Conservation (phyloP, 2,797 vertebrate genomes). For the Borostomias antarcticus region DNA sequence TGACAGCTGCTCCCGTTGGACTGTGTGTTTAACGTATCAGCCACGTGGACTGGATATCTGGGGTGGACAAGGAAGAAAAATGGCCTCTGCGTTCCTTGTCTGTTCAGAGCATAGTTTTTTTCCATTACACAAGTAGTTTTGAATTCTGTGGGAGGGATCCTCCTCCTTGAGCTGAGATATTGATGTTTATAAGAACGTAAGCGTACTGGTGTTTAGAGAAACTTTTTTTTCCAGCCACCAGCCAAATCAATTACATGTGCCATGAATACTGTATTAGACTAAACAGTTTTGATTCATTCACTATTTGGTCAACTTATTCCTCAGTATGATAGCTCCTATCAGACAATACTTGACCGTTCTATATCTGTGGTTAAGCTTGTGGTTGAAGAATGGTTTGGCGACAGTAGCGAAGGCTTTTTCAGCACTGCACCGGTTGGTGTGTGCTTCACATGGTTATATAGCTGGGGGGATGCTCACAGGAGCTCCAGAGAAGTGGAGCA, state of each 20-base stretch:
- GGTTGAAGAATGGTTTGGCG: constrained; percentile 45
- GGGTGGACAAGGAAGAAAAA: neutral
- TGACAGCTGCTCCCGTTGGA: neutral
- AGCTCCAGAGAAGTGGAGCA: constrained; percentile 62
- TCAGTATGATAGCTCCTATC: constrained; percentile 53
- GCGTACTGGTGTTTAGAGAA: neutral
- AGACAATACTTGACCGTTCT: constrained; percentile 35
- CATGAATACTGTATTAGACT: neutral
- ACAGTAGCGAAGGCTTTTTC: constrained; percentile 49
- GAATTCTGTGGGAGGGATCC: neutral
- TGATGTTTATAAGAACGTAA: neutral
- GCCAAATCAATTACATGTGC: neutral
- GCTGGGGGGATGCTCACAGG: constrained; percentile 2
- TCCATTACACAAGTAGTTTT: neutral
- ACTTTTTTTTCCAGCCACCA: neutral
- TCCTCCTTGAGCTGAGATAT: neutral
- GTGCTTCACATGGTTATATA: constrained; percentile 18
- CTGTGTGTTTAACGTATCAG: neutral
- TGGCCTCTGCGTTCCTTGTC: neutral
- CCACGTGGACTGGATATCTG: neutral
- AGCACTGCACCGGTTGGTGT: constrained; percentile 17
- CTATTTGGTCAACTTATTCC: neutral
- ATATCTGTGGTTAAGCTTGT: constrained; percentile 50
- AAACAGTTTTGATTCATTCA: neutral
- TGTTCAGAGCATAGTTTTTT: neutral